Evolutionary conservation across 2,888 invertebrate genomes (phyloP).

Genomic region (Lithophane ornitopus): DNA sequence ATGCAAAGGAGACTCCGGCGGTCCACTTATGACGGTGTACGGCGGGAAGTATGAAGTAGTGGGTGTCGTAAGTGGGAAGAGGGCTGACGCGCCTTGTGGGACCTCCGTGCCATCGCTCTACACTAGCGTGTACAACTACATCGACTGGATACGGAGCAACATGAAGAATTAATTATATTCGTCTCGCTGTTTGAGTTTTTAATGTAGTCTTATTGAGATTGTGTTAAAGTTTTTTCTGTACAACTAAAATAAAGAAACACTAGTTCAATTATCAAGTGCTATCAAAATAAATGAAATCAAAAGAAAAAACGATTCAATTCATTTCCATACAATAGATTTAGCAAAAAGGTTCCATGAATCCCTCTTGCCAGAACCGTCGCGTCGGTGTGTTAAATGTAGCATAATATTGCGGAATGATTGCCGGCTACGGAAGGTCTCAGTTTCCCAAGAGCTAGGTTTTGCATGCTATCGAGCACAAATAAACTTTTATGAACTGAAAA

Average conservation of each 20-base stretch:
- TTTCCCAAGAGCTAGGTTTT: slow-evolving; percentile 68
- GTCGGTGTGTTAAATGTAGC: slow-evolving; percentile 65
- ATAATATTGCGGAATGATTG: slow-evolving; percentile 64
- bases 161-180: slow-evolving; percentile 68
- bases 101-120: slow-evolving; percentile 85
- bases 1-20: slow-evolving; percentile 88
- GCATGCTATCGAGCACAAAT: slow-evolving; percentile 69
- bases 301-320: slow-evolving; percentile 40
- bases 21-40: slow-evolving; percentile 85
- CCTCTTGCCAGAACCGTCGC: slow-evolving; percentile 43
- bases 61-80: slow-evolving; percentile 86
- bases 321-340: slow-evolving; percentile 51
- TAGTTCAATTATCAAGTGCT: neutral
- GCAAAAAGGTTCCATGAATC: slow-evolving; percentile 44
- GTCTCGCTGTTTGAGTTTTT: slow-evolving; percentile 9
- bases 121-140: slow-evolving; percentile 83
- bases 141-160: slow-evolving; percentile 80
- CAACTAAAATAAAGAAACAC: slow-evolving; percentile 12
- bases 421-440: slow-evolving; percentile 57
- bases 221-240: neutral
- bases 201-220: slow-evolving; percentile 2
- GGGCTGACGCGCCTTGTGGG: slow-evolving; percentile 84
- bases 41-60: slow-evolving; percentile 82
- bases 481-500: slow-evolving; percentile 76
- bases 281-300: slow-evolving; percentile 48